These are phyloP conservation scores for Prostheceraeus crozeri DNA, from an alignment of 2,888 invertebrate species.

Conservation along the genomic window DNA sequence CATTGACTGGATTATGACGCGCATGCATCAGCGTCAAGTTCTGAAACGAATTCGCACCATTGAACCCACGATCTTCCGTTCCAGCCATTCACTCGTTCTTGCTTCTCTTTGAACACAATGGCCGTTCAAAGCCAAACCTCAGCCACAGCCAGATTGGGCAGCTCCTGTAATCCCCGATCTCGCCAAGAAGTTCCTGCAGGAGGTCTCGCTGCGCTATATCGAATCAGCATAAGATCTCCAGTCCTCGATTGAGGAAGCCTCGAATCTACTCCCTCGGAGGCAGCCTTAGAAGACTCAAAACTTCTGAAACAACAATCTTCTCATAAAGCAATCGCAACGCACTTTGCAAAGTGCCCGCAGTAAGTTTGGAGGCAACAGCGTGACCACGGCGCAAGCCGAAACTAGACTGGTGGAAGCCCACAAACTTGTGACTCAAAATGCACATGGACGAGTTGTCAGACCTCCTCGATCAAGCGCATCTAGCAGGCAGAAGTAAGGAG, in stretches of 20 bases:
- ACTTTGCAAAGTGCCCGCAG: no score
- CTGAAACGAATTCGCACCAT: slow-evolving; percentile 7
- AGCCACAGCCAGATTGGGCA: slow-evolving; percentile 9
- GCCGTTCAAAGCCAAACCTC: not conserved
- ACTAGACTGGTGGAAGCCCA: no score
- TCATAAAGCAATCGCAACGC: no score
- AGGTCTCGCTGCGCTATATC: not conserved
- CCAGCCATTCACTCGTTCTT: not conserved
- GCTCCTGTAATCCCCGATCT: not conserved
- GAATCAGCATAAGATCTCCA: slow-evolving; percentile 17
- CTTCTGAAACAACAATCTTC: not conserved
- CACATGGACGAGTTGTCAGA: no score
- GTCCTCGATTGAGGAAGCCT: not conserved
- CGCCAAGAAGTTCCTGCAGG: not conserved
- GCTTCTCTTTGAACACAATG: not conserved
- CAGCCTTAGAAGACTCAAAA: not conserved
- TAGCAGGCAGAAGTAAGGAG: no score
- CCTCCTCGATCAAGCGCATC: no score
- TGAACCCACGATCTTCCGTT: not conserved
- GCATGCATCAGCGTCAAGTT: not conserved
- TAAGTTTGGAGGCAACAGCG: no score
- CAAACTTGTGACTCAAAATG: no score
- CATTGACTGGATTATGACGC: not conserved
- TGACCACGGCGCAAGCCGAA: no score
- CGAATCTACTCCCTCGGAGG: not conserved